phyloP scores from a whole-genome alignment of 2,888 invertebrate species.

The Amaurobius ferox region DNA sequence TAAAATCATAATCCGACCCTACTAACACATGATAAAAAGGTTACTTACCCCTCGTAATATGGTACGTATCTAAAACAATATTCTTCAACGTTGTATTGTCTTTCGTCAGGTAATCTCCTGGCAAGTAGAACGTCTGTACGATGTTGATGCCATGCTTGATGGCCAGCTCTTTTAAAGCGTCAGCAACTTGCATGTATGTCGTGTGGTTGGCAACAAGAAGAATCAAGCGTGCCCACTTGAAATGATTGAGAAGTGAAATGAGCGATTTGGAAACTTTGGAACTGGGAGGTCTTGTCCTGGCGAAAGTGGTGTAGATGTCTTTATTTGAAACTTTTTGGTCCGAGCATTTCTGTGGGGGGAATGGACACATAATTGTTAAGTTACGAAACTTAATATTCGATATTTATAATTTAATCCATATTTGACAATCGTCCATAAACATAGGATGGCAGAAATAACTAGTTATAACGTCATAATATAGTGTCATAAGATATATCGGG shows the following conservation, averaged over 20 bases:
- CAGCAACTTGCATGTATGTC: conserved; percentile 71
- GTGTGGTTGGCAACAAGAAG: conserved; percentile 73
- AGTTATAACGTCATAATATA: too few species aligned
- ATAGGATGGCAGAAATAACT: too few species aligned
- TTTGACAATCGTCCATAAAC: too few species aligned
- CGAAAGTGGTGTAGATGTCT: conserved; percentile 79
- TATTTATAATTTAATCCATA: too few species aligned
- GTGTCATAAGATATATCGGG: too few species aligned
- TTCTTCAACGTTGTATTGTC: conserved; percentile 85
- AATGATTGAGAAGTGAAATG: conserved; percentile 79
- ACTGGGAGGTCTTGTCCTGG: conserved; percentile 80
- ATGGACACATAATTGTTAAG: too few species aligned
- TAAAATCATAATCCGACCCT: too few species aligned
- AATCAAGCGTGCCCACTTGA: conserved; percentile 82
- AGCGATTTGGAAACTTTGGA: conserved; percentile 79
- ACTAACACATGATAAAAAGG: too few species aligned
- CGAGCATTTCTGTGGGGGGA: conserved; percentile 78
- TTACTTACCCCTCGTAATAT: conserved; percentile 89
- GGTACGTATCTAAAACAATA: conserved; percentile 87
- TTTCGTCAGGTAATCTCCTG: conserved; percentile 84
- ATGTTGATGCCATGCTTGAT: conserved; percentile 78
- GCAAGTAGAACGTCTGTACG: conserved; percentile 81
- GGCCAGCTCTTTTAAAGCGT: conserved; percentile 76
- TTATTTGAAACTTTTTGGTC: conserved; percentile 78
- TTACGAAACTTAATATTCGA: too few species aligned